Evolutionary conservation across 2,888 invertebrate species (phyloP).

Genomic region (Chaitophorus viminalis): DNA sequence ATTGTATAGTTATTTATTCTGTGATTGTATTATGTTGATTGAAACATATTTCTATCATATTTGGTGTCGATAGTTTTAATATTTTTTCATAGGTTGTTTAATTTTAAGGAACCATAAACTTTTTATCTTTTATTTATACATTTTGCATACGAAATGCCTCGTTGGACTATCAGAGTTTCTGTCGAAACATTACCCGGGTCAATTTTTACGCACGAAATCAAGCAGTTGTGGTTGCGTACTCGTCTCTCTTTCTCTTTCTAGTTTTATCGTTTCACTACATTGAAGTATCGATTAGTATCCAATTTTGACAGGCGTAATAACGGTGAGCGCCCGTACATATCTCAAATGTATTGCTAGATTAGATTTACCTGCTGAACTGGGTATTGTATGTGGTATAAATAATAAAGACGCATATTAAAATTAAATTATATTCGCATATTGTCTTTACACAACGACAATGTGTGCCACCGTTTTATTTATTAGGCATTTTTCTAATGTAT

Average conservation of each 20-base stretch:
- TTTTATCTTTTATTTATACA: background rate
- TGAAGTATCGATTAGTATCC: conserved; percentile 34
- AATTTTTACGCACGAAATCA: conserved; percentile 28
- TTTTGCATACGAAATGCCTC: background rate
- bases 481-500: background rate
- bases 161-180: background rate
- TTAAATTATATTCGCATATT: background rate
- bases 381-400: background rate
- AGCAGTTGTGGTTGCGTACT: background rate
- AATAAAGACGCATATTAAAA: background rate
- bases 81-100: background rate
- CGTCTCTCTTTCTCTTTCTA: background rate
- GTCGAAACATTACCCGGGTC: background rate
- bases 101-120: background rate
- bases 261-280: conserved; percentile 14
- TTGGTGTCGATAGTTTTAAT: too few species aligned
- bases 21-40: background rate
- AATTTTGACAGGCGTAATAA: conserved; percentile 25
- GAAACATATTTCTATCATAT: background rate
- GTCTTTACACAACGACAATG: background rate
- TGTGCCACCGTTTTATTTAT: background rate
- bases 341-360: background rate
- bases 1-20: too few species aligned
- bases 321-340: background rate
- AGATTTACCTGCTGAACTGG: background rate